Evolutionary conservation across 1,140 invertebrate species (phyloP).

Genomic region (Asbolus verrucosus): DNA sequence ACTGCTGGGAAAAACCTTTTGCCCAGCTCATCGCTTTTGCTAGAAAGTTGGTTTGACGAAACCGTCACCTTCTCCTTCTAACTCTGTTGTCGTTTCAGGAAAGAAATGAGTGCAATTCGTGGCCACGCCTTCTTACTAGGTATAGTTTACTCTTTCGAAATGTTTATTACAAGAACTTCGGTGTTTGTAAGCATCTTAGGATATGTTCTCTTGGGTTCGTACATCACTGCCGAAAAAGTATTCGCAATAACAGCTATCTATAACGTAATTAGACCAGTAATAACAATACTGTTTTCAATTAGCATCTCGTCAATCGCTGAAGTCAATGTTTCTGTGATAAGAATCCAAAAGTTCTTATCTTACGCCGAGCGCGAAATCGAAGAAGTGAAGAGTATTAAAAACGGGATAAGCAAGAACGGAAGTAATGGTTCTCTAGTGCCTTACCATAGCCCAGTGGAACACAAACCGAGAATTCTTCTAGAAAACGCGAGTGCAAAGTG

Average conservation of each 20-base stretch:
- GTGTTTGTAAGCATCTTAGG: slow-evolving; percentile 83
- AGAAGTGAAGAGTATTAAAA: slow-evolving; percentile 59
- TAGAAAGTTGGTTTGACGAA: slow-evolving; percentile 68
- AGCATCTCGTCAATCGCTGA: slow-evolving; percentile 72
- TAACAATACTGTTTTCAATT: slow-evolving; percentile 81
- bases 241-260: slow-evolving; percentile 79
- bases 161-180: slow-evolving; percentile 82
- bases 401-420: slow-evolving; percentile 13
- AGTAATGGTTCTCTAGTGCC: slow-evolving; percentile 34
- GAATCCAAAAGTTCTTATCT: slow-evolving; percentile 77
- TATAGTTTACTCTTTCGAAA: slow-evolving; percentile 78
- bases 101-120: slow-evolving; percentile 76
- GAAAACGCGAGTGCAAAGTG: neutral
- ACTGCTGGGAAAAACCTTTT: slow-evolving; percentile 82
- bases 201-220: slow-evolving; percentile 77
- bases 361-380: slow-evolving; percentile 68
- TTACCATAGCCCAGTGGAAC: slow-evolving; percentile 30
- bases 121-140: slow-evolving; percentile 78
- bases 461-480: too few relatives aligned
- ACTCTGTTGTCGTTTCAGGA: slow-evolving; percentile 63
- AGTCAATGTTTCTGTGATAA: slow-evolving; percentile 75
- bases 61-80: neutral
- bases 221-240: slow-evolving; percentile 81
- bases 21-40: slow-evolving; percentile 72
- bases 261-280: slow-evolving; percentile 76